Evolutionary conservation across 2,888 invertebrate genomes (phyloP).

Genomic region (Folsomia candida): DNA sequence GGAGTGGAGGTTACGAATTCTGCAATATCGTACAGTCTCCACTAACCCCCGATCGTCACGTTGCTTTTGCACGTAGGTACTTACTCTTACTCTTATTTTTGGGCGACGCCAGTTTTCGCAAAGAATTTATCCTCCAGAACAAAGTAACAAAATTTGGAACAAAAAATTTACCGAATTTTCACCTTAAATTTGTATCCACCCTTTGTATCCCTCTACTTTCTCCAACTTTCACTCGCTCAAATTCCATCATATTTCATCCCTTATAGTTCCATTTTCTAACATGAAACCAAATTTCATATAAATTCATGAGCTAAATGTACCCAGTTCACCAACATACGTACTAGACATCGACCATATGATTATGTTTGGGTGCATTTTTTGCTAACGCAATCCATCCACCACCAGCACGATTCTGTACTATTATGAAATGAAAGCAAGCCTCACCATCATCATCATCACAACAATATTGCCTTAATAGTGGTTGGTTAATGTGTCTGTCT

Average conservation of each 20-base stretch:
- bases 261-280: background rate
- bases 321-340: too few species aligned
- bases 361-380: background rate
- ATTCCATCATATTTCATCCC: background rate
- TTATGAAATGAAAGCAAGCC: background rate
- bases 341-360: background rate
- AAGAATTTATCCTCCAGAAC: background rate
- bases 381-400: background rate
- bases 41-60: constrained; percentile 20
- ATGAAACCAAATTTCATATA: background rate
- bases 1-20: constrained; percentile 11
- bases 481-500: too few species aligned
- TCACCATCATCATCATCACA: too few species aligned
- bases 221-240: background rate
- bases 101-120: background rate
- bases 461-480: too few species aligned
- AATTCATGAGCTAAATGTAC: background rate
- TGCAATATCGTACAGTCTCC: constrained; percentile 24
- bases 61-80: too few species aligned
- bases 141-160: background rate
- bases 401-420: background rate
- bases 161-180: background rate
- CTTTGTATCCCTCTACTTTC: background rate
- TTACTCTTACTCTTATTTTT: too few species aligned
- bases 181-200: background rate